Evolutionary conservation across 2,113 vertebrate genomes (phyloP).

Genomic region (Amphiprion percula): DNA sequence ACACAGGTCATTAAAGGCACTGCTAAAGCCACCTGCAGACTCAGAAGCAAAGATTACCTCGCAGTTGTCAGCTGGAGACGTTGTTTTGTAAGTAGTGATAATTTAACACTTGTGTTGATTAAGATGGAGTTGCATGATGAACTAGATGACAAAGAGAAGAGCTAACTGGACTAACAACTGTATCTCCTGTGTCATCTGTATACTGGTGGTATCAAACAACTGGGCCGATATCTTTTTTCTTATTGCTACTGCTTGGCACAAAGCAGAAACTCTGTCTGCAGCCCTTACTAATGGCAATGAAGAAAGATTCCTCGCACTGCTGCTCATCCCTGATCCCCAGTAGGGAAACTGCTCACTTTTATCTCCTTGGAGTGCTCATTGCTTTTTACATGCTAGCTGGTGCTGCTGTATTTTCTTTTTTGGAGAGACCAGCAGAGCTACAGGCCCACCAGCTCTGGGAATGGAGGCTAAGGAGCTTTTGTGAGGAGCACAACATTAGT

Average conservation of each 20-base stretch:
- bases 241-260: neutral
- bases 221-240: conserved; percentile 10
- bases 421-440: conserved; percentile 89
- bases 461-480: conserved; percentile 87
- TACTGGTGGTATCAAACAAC: neutral
- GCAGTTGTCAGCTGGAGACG: neutral
- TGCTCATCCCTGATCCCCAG: conserved; percentile 20
- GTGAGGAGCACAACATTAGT: conserved; percentile 85
- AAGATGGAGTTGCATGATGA: neutral
- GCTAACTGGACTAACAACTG: neutral
- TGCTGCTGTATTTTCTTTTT: conserved; percentile 89
- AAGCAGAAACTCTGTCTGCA: neutral
- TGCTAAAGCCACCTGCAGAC: conserved; percentile 19
- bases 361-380: conserved; percentile 88
- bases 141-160: neutral
- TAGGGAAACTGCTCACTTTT: conserved; percentile 78
- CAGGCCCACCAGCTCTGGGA: conserved; percentile 88
- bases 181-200: neutral
- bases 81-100: neutral
- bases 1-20: conserved; percentile 45
- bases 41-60: neutral
- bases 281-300: conserved; percentile 29
- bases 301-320: conserved; percentile 27
- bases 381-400: conserved; percentile 89
- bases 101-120: neutral